Percentiles rank a stretch among this genome's conserved stretches.
Conservation (phyloP, 2,797 vertebrate species). For the Lacerta agilis region DNA sequence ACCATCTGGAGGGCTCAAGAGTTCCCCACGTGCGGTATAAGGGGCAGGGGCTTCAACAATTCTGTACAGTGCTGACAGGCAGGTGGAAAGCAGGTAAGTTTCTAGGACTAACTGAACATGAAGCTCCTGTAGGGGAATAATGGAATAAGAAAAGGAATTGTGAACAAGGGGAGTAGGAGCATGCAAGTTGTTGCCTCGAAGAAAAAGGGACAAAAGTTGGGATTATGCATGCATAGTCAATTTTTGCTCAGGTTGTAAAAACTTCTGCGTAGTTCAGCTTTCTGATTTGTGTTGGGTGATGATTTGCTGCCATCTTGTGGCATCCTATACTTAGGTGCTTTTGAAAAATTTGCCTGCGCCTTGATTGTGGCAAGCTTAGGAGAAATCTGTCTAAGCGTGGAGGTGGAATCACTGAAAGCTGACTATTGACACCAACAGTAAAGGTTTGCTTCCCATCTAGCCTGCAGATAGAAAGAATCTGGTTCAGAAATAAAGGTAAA, state of each 20-base stretch:
- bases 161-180: background rate
- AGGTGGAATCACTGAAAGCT: background rate
- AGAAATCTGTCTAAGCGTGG: background rate
- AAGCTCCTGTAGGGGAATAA: background rate
- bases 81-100: too few relatives aligned
- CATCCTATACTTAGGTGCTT: background rate
- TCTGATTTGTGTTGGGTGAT: background rate
- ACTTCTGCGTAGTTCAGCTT: background rate
- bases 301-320: conserved; percentile 12
- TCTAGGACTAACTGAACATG: too few relatives aligned
- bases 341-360: background rate
- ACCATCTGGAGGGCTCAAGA: too few relatives aligned
- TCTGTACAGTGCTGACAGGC: too few relatives aligned
- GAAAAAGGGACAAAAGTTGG: background rate
- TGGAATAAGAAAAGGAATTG: background rate
- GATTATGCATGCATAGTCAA: background rate
- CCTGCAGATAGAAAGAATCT: background rate
- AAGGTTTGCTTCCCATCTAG: background rate
- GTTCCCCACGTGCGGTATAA: too few relatives aligned
- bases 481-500: background rate
- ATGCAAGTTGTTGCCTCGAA: background rate
- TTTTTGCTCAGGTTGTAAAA: background rate
- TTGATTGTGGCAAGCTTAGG: background rate
- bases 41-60: too few relatives aligned
- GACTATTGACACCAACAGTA: background rate